Percentiles rank a stretch among this genome's conserved stretches.
These are phyloP conservation scores for Amphiprion ocellaris DNA, from an alignment of 2,113 vertebrate genomes.

Conservation along the genomic window DNA sequence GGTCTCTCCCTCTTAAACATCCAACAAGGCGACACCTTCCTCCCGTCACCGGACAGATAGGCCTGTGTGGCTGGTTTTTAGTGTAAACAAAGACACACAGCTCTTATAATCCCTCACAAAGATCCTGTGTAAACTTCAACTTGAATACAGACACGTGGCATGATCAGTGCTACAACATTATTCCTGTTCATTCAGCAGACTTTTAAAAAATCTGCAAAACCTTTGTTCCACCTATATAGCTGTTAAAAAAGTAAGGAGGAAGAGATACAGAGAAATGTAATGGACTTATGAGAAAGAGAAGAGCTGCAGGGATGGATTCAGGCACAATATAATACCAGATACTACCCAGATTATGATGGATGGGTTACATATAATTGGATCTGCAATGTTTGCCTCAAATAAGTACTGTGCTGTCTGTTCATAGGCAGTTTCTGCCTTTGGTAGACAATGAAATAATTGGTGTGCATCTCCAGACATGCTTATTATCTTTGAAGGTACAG, in stretches of 20 bases:
- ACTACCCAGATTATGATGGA: neutral
- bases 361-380: neutral
- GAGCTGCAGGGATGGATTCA: neutral
- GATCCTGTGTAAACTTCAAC: neutral
- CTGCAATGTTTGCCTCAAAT: neutral
- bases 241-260: neutral
- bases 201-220: neutral
- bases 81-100: neutral
- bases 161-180: neutral
- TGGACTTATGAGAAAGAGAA: neutral
- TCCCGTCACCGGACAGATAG: conserved; percentile 40
- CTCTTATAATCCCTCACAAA: conserved; percentile 10
- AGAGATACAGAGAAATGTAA: neutral
- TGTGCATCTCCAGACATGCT: conserved; percentile 3
- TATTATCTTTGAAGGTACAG: conserved; percentile 11
- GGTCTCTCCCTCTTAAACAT: neutral
- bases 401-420: neutral
- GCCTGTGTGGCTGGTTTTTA: neutral
- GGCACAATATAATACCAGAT: neutral
- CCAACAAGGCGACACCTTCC: conserved; percentile 23
- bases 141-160: conserved; percentile 1
- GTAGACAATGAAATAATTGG: conserved; percentile 5
- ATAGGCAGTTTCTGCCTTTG: neutral
- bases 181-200: neutral
- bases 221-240: neutral